A percentile compares a stretch with the other conserved stretches of the same genome.
Evolutionary conservation across 2,797 vertebrate species (phyloP).

Genomic region (Cetoscarus ocellatus): DNA sequence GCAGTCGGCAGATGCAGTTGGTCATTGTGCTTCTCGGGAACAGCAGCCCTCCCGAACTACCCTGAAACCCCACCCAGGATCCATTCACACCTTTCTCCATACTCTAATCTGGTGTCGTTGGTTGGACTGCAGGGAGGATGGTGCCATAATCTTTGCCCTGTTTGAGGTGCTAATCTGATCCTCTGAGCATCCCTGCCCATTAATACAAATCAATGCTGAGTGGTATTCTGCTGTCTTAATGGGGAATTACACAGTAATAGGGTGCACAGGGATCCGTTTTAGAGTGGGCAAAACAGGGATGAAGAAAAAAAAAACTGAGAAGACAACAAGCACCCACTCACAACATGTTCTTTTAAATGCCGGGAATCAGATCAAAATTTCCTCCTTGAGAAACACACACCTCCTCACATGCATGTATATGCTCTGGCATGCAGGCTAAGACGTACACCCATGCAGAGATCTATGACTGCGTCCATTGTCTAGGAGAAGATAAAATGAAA

Average conservation of each 20-base stretch:
- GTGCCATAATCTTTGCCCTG: slow-evolving; percentile 44
- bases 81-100: slow-evolving; percentile 12
- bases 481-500: slow-evolving; percentile 43
- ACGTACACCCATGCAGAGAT: slow-evolving; percentile 17
- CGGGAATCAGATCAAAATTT: slow-evolving; percentile 65
- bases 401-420: slow-evolving; percentile 16
- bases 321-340: slow-evolving; percentile 61
- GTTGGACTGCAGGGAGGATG: slow-evolving; percentile 2
- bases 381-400: slow-evolving; percentile 51
- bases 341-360: slow-evolving; percentile 69
- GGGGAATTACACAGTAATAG: slow-evolving; percentile 54
- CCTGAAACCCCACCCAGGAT: slow-evolving; percentile 38
- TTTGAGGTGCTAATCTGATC: slow-evolving; percentile 53
- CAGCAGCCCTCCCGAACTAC: slow-evolving; percentile 49
- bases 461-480: slow-evolving; percentile 42
- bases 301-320: slow-evolving; percentile 34
- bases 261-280: slow-evolving; percentile 48
- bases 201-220: slow-evolving; percentile 40
- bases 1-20: slow-evolving; percentile 73
- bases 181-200: slow-evolving; percentile 29
- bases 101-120: slow-evolving; percentile 53
- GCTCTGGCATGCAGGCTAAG: slow-evolving; percentile 6
- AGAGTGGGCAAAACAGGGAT: slow-evolving; percentile 49
- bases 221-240: slow-evolving; percentile 48
- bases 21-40: slow-evolving; percentile 64